Percentiles rank a stretch among this genome's conserved stretches.
Conservation (phyloP, 2,113 vertebrate species). For the Ivindomyrus marchei region DNA sequence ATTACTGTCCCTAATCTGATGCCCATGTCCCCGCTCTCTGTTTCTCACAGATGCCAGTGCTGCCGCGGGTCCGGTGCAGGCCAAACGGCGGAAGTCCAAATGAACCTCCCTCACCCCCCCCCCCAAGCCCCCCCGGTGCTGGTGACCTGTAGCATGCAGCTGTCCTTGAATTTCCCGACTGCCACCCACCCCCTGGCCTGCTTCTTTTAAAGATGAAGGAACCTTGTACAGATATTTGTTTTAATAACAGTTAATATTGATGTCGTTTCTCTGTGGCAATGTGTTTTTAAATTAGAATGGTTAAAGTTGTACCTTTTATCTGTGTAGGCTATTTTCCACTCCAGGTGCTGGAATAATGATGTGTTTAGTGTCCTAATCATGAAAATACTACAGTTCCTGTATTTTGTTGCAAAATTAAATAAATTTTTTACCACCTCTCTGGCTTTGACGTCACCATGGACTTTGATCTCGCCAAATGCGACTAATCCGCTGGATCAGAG, state of each 20-base stretch:
- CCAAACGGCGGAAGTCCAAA: slow-evolving; percentile 13
- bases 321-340: neutral
- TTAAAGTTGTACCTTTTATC: slow-evolving; percentile 2
- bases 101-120: neutral
- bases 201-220: neutral
- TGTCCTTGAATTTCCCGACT: neutral
- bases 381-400: neutral
- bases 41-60: neutral
- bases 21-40: neutral
- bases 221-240: slow-evolving; percentile 19
- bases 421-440: slow-evolving; percentile 11
- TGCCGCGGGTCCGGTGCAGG: neutral
- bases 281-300: slow-evolving; percentile 12
- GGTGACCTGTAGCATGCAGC: neutral
- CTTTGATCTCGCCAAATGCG: neutral
- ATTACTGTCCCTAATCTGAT: neutral
- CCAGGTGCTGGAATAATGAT: slow-evolving; percentile 18
- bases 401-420: slow-evolving; percentile 17
- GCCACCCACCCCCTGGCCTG: neutral
- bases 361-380: slow-evolving; percentile 17
- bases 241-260: slow-evolving; percentile 9
- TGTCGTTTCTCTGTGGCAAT: neutral
- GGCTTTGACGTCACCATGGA: neutral
- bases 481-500: neutral
- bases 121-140: neutral